Conservation (phyloP, 2,797 vertebrate genomes). For the Thaleichthys pacificus region DNA sequence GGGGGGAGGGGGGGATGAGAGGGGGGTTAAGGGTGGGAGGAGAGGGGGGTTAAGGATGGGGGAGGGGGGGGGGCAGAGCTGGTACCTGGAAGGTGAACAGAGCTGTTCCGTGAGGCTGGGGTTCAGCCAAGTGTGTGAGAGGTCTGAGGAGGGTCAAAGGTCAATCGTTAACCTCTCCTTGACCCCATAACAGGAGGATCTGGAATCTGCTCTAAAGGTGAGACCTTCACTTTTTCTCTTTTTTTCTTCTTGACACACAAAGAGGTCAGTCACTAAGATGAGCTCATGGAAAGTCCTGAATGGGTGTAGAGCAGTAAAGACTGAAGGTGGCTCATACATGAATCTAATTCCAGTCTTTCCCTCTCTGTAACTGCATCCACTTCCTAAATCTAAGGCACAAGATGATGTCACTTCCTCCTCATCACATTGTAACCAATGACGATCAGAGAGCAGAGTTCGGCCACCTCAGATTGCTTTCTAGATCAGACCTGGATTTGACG, state of each 20-base stretch:
- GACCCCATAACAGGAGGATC: slow-evolving; percentile 74
- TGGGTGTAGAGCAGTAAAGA: slow-evolving; percentile 5
- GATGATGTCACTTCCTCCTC: not conserved
- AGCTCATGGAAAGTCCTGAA: slow-evolving; percentile 48
- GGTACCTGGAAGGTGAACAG: not conserved
- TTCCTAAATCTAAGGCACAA: not conserved
- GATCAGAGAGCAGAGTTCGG: not conserved
- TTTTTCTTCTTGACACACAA: slow-evolving; percentile 46
- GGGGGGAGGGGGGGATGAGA: no score
- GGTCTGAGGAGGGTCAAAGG: slow-evolving; percentile 58
- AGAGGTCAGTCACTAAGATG: slow-evolving; percentile 34
- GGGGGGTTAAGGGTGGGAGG: no score
- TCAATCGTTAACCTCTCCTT: slow-evolving; percentile 70
- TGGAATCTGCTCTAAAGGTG: slow-evolving; percentile 78
- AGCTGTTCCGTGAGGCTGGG: slow-evolving; percentile 1
- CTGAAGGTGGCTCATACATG: not conserved
- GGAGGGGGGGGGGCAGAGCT: no score
- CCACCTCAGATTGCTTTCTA: not conserved
- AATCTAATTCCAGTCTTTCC: slow-evolving; percentile 15
- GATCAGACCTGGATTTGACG: not conserved
- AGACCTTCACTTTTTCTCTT: slow-evolving; percentile 61
- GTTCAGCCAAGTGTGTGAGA: slow-evolving; percentile 72
- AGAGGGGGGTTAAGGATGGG: no score
- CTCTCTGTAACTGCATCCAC: slow-evolving; percentile 15
- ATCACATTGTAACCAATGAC: not conserved